Evolutionary conservation across 2,113 vertebrate species (phyloP).

Genomic region (Dicentrarchus labrax): DNA sequence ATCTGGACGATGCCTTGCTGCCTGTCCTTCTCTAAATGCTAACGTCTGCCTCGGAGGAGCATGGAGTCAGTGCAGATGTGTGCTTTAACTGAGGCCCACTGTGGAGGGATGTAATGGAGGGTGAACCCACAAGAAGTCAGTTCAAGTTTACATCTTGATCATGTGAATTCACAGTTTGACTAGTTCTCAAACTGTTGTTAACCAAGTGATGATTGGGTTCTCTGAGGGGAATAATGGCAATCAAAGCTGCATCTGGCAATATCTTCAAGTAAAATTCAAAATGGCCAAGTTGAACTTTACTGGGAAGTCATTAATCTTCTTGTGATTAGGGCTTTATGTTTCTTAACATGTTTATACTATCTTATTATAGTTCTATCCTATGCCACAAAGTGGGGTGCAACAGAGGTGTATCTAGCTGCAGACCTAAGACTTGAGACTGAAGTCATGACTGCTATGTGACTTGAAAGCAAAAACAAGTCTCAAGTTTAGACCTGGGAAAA

Average conservation of each 20-base stretch:
- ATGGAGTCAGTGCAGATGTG: slow-evolving; percentile 21
- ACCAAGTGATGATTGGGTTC: no score
- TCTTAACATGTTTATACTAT: no score
- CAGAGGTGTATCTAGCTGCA: no score
- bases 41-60: slow-evolving; percentile 58
- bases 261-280: no score
- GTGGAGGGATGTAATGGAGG: not conserved
- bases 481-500: no score
- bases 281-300: no score
- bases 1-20: slow-evolving; percentile 56
- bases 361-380: no score
- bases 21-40: slow-evolving; percentile 43
- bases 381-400: no score
- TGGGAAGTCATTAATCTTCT: not conserved
- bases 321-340: not conserved
- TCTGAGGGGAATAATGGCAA: not conserved
- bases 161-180: not conserved
- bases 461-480: no score
- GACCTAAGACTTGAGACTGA: no score
- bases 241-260: not conserved
- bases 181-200: not conserved
- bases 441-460: no score
- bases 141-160: not conserved
- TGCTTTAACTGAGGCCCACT: not conserved
- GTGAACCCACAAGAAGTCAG: not conserved